Conservation (phyloP, 2,113 vertebrate genomes). For the Danio rerio region DNA sequence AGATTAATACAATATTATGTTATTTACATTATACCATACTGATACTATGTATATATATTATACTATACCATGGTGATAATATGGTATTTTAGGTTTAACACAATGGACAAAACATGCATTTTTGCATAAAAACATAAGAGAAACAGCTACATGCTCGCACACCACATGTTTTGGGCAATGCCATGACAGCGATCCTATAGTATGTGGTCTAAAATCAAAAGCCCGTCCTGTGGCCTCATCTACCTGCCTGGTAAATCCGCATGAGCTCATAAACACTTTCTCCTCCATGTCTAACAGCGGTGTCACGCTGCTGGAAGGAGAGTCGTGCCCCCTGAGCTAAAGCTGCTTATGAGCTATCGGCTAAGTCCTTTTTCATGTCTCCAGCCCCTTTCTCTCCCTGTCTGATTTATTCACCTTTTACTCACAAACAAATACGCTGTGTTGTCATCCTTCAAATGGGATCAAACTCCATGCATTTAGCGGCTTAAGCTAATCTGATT, state of each 20-base stretch:
- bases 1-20: too few species aligned
- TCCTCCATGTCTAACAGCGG: conserved; percentile 27
- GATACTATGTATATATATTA: too few species aligned
- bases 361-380: conserved; percentile 61
- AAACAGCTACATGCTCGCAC: too few species aligned
- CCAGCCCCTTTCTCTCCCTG: conserved; percentile 31
- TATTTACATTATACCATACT: too few species aligned
- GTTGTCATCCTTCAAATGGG: conserved; percentile 72
- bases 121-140: too few species aligned
- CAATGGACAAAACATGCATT: too few species aligned
- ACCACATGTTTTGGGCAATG: neutral
- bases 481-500: conserved; percentile 75
- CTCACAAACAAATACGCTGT: conserved; percentile 67
- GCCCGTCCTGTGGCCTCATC: neutral
- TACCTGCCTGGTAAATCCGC: conserved; percentile 2
- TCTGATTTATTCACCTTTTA: conserved; percentile 59
- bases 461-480: conserved; percentile 72
- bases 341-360: conserved; percentile 65
- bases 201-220: neutral
- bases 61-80: too few species aligned
- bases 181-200: neutral
- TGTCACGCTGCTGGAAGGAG: conserved; percentile 54
- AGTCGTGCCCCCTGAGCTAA: conserved; percentile 62
- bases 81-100: too few species aligned
- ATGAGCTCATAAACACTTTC: neutral